Evolutionary conservation across 2,888 invertebrate genomes (phyloP).

Genomic region (Lamellibrachia columna): DNA sequence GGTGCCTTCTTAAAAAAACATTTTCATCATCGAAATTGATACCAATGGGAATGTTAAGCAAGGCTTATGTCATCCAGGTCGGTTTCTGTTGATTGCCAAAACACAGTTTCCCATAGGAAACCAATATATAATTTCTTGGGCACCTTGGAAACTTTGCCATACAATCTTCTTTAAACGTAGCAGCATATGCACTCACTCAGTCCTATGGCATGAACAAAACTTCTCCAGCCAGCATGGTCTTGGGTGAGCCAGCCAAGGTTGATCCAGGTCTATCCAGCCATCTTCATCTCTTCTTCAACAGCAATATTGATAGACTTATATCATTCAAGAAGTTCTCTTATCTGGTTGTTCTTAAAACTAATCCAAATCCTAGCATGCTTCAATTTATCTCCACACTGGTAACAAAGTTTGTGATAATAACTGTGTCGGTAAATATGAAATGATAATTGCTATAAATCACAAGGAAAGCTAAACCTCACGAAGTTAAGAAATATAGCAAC

Average conservation of each 20-base stretch:
- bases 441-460: background rate
- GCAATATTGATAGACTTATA: background rate
- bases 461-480: background rate
- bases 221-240: no score
- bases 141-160: background rate
- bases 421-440: background rate
- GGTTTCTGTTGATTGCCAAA: background rate
- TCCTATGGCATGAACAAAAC: no score
- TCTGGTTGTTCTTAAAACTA: background rate
- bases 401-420: background rate
- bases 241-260: no score
- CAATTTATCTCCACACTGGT: background rate
- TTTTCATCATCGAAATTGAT: background rate
- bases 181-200: no score
- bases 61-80: background rate
- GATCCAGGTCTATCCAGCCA: no score
- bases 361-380: no score
- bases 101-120: background rate
- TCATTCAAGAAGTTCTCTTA: background rate
- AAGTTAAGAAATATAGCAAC: background rate
- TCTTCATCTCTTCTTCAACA: no score
- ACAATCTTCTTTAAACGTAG: background rate
- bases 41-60: background rate
- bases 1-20: background rate
- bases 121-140: background rate